Percentiles rank a stretch among this genome's conserved stretches.
Evolutionary conservation across 1,140 invertebrate species (phyloP).

Genomic region (Ips typographus): DNA sequence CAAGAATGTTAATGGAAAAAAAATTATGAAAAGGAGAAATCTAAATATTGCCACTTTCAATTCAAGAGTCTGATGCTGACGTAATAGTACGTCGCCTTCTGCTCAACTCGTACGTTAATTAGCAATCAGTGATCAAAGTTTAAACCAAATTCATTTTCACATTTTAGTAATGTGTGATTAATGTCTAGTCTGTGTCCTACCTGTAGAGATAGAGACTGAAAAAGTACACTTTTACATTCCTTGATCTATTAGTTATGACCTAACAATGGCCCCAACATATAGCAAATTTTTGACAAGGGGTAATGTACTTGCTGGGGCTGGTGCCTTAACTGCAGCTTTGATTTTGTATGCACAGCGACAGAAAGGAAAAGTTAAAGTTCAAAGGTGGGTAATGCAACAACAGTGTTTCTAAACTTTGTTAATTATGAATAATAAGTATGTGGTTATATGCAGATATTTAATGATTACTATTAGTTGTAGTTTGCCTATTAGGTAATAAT

Average conservation of each 20-base stretch:
- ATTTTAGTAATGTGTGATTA: not conserved
- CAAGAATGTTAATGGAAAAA: not conserved
- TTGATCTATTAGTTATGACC: not conserved
- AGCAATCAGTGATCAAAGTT: not conserved
- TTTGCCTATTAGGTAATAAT: not conserved
- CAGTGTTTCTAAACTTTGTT: constrained; percentile 18
- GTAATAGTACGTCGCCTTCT: not conserved
- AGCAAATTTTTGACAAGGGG: constrained; percentile 63
- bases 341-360: constrained; percentile 56
- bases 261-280: constrained; percentile 62
- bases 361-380: constrained; percentile 49
- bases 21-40: not conserved
- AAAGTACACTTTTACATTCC: not conserved
- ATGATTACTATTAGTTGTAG: constrained; percentile 12
- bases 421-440: not conserved
- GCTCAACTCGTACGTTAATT: not conserved
- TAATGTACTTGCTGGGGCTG: constrained; percentile 58
- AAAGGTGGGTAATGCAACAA: constrained; percentile 31
- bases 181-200: not conserved
- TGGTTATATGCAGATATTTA: constrained; percentile 2
- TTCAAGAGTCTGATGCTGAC: not conserved
- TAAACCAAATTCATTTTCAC: not conserved
- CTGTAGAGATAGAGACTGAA: not conserved
- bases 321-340: constrained; percentile 58
- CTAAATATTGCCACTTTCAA: not conserved